Evolutionary conservation across 2,888 invertebrate species (phyloP).

Genomic region (Acrocera orbiculus): DNA sequence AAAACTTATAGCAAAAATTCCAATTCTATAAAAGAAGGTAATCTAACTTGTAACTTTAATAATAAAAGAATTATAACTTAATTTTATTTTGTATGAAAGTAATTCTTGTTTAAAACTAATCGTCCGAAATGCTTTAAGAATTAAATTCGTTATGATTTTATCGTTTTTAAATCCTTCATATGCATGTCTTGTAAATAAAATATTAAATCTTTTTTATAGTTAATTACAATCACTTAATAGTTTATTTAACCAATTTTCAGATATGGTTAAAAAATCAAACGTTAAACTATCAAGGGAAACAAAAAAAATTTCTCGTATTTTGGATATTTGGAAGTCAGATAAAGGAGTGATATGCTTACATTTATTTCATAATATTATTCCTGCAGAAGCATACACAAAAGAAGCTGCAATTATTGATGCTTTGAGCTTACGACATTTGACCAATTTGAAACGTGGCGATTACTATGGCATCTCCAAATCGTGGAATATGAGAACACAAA

Average conservation of each 20-base stretch:
- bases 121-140: too few relatives aligned
- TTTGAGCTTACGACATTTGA: conserved; percentile 54
- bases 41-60: neutral
- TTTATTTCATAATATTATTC: conserved; percentile 76
- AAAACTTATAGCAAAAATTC: conserved; percentile 26
- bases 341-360: conserved; percentile 80
- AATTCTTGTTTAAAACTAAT: too few relatives aligned
- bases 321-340: conserved; percentile 71
- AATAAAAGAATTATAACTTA: neutral
- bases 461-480: conserved; percentile 63
- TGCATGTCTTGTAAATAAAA: too few relatives aligned
- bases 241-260: too few relatives aligned
- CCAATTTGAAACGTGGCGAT: conserved; percentile 62
- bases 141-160: too few relatives aligned
- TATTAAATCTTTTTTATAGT: too few relatives aligned
- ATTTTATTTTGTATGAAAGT: neutral
- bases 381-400: conserved; percentile 81
- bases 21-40: neutral
- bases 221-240: too few relatives aligned
- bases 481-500: conserved; percentile 53
- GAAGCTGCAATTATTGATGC: conserved; percentile 93
- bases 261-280: too few relatives aligned
- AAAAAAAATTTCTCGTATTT: conserved; percentile 58
- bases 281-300: too few relatives aligned
- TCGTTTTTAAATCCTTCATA: too few relatives aligned